Percentiles rank a stretch among this genome's conserved stretches.
phyloP scores from a whole-genome alignment of 2,113 vertebrate species.

The Sminthopsis crassicaudata region DNA sequence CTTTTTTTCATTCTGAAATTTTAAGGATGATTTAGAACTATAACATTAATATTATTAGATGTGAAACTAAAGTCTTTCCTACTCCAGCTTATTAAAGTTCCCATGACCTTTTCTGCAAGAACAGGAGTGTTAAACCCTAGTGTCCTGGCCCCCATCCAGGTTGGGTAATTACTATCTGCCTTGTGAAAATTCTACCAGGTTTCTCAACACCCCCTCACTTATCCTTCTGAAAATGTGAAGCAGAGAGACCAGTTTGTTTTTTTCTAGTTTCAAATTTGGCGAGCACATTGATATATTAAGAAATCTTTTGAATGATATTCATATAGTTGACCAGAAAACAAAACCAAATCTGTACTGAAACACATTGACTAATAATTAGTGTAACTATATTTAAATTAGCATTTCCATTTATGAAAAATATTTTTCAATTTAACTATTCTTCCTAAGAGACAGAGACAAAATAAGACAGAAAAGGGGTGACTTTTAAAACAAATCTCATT shows the following conservation, averaged over 20 bases:
- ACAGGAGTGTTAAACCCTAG: neutral
- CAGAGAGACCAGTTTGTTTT: neutral
- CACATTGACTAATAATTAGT: neutral
- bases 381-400: neutral
- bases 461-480: neutral
- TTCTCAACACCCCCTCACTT: neutral
- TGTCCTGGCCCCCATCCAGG: neutral
- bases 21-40: slow-evolving; percentile 19
- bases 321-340: slow-evolving; percentile 2
- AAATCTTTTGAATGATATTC: neutral
- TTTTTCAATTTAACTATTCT: slow-evolving; percentile 21
- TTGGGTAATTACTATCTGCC: slow-evolving; percentile 35
- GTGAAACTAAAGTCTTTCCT: slow-evolving; percentile 10
- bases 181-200: slow-evolving; percentile 18
- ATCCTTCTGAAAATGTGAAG: neutral
- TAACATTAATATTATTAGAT: neutral
- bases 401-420: slow-evolving; percentile 28
- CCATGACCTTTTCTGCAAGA: slow-evolving; percentile 42
- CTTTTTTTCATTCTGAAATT: slow-evolving; percentile 23
- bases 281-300: neutral
- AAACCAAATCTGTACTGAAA: slow-evolving; percentile 26
- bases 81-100: neutral
- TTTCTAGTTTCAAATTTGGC: slow-evolving; percentile 13
- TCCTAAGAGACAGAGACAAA: neutral
- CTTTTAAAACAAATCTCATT: neutral